phyloP scores from a whole-genome alignment of 2,888 invertebrate species.

The Rutpela maculata region DNA sequence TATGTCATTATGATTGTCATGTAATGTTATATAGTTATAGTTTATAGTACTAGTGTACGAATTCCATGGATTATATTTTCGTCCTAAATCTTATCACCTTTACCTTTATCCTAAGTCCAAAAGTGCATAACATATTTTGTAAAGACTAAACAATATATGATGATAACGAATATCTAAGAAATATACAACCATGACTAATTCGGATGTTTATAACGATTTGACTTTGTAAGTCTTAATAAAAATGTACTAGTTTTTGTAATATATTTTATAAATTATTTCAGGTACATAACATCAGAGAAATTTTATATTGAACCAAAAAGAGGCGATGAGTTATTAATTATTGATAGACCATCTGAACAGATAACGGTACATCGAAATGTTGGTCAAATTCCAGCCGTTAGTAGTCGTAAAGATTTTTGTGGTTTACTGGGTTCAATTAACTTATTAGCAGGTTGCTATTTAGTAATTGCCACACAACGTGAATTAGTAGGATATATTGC shows the following conservation, averaged over 20 bases:
- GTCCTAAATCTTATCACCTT: too few species aligned
- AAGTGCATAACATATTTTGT: too few species aligned
- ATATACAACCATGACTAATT: constrained; percentile 56
- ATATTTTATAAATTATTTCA: constrained; percentile 71
- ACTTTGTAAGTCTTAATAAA: constrained; percentile 63
- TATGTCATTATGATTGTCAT: too few species aligned
- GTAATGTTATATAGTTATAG: too few species aligned
- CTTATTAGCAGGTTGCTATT: constrained; percentile 89
- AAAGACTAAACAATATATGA: too few species aligned
- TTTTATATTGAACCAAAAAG: constrained; percentile 91
- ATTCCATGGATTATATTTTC: too few species aligned
- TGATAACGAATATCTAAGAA: background rate
- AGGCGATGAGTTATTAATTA: constrained; percentile 85
- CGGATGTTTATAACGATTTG: constrained; percentile 65
- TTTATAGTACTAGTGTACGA: too few species aligned
- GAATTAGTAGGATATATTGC: constrained; percentile 87
- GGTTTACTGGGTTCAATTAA: constrained; percentile 92
- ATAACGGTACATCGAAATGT: constrained; percentile 69
- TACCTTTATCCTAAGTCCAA: too few species aligned
- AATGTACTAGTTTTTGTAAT: background rate
- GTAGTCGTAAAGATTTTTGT: constrained; percentile 82
- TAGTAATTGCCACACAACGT: constrained; percentile 91
- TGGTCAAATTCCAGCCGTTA: constrained; percentile 80
- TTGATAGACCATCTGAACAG: constrained; percentile 82
- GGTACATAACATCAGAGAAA: constrained; percentile 91